Evolutionary conservation across 2,888 invertebrate genomes (phyloP).

Genomic region (Nymphalis c-album): DNA sequence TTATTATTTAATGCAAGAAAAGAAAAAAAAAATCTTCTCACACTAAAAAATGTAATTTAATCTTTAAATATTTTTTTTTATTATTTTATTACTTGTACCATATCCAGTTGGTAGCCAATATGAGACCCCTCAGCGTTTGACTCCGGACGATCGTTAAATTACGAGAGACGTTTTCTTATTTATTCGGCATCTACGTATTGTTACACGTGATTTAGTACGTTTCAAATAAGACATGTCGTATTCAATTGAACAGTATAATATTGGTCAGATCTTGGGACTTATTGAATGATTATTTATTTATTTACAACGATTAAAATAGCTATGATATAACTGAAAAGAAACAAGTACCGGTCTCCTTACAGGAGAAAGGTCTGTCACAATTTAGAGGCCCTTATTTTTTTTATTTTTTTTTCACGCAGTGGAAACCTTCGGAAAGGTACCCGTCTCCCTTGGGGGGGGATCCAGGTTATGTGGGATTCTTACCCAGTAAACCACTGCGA

Average conservation of each 20-base stretch:
- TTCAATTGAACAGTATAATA: conserved; percentile 1
- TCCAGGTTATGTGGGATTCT: too few species aligned
- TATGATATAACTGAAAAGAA: too few species aligned
- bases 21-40: too few species aligned
- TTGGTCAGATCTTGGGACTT: neutral
- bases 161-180: conserved; percentile 39
- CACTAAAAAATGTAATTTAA: too few species aligned
- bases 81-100: conserved; percentile 1
- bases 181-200: conserved; percentile 37
- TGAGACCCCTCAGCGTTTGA: conserved; percentile 26
- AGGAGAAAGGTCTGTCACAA: too few species aligned
- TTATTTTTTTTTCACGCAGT: too few species aligned
- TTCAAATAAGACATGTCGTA: conserved; percentile 8
- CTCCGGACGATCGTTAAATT: conserved; percentile 37
- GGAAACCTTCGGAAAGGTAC: too few species aligned
- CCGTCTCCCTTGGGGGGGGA: too few species aligned
- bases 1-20: too few species aligned
- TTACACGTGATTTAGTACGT: conserved; percentile 17
- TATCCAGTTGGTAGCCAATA: neutral
- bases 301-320: neutral
- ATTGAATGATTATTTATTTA: neutral
- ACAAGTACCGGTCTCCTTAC: too few species aligned
- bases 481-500: too few species aligned
- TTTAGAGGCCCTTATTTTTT: too few species aligned
- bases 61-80: neutral